A percentile compares a stretch with the other conserved stretches of the same genome.
Conservation (phyloP, 2,797 vertebrate species). For the Podargus strigoides region DNA sequence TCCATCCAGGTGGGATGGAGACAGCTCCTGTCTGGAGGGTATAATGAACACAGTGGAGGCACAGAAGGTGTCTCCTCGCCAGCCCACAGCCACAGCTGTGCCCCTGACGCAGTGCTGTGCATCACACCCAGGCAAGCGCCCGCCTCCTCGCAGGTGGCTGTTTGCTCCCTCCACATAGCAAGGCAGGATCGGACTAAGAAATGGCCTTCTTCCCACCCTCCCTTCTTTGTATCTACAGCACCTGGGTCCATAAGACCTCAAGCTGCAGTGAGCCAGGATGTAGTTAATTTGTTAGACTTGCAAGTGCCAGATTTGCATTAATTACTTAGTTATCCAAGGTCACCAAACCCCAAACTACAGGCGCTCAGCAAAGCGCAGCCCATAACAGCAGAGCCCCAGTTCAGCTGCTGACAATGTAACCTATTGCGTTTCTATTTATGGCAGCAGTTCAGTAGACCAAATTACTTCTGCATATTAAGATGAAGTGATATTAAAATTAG, state of each 20-base stretch:
- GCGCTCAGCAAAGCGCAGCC: neutral
- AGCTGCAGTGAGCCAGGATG: fast-evolving
- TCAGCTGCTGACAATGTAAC: slow-evolving; percentile 4
- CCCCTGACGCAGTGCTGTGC: neutral
- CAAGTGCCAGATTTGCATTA: neutral
- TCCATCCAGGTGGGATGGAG: neutral
- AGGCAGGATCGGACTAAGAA: neutral
- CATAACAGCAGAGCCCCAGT: fast-evolving
- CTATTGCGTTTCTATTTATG: neutral
- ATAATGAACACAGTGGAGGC: neutral
- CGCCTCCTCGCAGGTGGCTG: neutral
- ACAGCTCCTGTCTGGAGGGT: neutral
- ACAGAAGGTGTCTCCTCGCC: neutral
- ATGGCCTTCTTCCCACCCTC: neutral
- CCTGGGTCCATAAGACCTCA: neutral
- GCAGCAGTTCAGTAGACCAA: slow-evolving; percentile 10
- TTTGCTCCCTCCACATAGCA: neutral
- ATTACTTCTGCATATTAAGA: slow-evolving; percentile 45
- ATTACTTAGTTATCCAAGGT: neutral
- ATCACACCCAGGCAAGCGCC: neutral
- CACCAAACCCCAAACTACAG: neutral
- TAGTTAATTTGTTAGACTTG: neutral
- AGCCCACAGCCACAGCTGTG: neutral
- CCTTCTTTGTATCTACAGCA: fast-evolving
- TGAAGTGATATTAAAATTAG: slow-evolving; percentile 44